phyloP scores from a whole-genome alignment of 92 coral and sea anemone species.

The Parazoanthus darwini region DNA sequence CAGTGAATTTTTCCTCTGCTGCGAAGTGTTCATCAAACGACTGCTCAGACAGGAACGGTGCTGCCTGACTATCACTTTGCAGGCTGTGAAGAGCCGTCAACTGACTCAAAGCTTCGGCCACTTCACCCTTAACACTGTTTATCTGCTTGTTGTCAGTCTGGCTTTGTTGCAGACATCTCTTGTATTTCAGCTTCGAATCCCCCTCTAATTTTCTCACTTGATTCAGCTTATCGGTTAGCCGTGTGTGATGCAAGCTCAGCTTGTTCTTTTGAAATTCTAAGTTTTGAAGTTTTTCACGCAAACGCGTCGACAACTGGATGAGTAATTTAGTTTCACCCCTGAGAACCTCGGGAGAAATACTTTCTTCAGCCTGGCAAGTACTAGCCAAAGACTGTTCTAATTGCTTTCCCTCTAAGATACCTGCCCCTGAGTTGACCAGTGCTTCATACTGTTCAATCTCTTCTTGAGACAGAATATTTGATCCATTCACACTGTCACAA shows the following conservation, averaged over 20 bases:
- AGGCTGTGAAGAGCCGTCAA: constrained; percentile 64
- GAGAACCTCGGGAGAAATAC: constrained; percentile 48
- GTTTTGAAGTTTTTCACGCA: constrained; percentile 64
- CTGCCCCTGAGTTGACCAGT: constrained; percentile 64
- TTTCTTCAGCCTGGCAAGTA: constrained; percentile 43
- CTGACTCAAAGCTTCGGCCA: constrained; percentile 63
- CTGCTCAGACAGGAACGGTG: constrained; percentile 80
- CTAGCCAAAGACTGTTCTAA: constrained; percentile 61
- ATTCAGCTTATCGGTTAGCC: constrained; percentile 66
- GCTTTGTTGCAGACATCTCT: constrained; percentile 71
- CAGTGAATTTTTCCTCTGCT: constrained; percentile 85
- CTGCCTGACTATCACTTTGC: constrained; percentile 33
- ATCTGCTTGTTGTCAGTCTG: constrained; percentile 80
- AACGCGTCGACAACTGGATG: constrained; percentile 49
- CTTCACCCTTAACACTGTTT: constrained; percentile 52
- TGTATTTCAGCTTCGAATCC: constrained; percentile 75
- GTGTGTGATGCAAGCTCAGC: constrained; percentile 80
- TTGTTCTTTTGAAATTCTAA: constrained; percentile 77
- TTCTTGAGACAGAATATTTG: constrained; percentile 72
- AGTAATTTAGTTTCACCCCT: constrained; percentile 72
- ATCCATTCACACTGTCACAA: constrained; percentile 72
- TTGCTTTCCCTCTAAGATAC: constrained; percentile 78
- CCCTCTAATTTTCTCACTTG: constrained; percentile 69
- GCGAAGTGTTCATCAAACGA: constrained; percentile 66
- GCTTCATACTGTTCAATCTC: constrained; percentile 78